Percentiles rank a stretch among this genome's conserved stretches.
Conservation (phyloP, 2,888 invertebrate species). For the Epirrhoe tristata region DNA sequence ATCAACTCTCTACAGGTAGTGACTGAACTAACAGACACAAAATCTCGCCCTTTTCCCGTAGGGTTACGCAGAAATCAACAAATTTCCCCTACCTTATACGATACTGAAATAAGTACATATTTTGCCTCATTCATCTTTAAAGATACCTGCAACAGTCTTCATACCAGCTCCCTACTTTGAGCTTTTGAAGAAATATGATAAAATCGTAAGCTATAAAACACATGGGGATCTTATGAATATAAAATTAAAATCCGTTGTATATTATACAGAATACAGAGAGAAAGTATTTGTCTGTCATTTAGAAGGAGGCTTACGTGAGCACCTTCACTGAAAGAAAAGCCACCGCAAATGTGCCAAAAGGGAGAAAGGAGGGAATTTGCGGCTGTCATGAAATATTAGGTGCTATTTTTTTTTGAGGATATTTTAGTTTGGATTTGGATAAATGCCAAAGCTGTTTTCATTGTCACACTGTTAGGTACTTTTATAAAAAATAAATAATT, state of each 20-base stretch:
- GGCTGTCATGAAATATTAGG: slow-evolving; percentile 41
- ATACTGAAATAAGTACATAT: too few species aligned
- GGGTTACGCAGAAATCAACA: too few species aligned
- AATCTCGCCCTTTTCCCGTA: too few species aligned
- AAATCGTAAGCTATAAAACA: neutral
- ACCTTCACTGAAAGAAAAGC: slow-evolving; percentile 4
- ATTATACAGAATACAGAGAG: too few species aligned
- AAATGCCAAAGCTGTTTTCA: slow-evolving; percentile 31
- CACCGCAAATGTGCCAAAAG: slow-evolving; percentile 3
- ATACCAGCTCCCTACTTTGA: too few species aligned
- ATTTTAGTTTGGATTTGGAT: slow-evolving; percentile 42
- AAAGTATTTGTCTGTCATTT: neutral
- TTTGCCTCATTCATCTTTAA: too few species aligned
- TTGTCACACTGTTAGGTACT: too few species aligned
- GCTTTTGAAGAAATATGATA: neutral
- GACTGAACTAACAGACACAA: too few species aligned
- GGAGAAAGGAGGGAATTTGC: slow-evolving; percentile 28
- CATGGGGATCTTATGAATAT: neutral
- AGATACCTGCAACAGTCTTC: too few species aligned
- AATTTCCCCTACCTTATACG: too few species aligned
- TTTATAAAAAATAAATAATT: too few species aligned
- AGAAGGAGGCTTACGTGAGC: neutral
- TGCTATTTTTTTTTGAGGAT: slow-evolving; percentile 37
- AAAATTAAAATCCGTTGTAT: neutral
- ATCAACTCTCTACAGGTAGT: too few species aligned